A percentile compares a stretch with the other conserved stretches of the same genome.
Evolutionary conservation across 2,888 invertebrate species (phyloP).

Genomic region (Atherix ibis): DNA sequence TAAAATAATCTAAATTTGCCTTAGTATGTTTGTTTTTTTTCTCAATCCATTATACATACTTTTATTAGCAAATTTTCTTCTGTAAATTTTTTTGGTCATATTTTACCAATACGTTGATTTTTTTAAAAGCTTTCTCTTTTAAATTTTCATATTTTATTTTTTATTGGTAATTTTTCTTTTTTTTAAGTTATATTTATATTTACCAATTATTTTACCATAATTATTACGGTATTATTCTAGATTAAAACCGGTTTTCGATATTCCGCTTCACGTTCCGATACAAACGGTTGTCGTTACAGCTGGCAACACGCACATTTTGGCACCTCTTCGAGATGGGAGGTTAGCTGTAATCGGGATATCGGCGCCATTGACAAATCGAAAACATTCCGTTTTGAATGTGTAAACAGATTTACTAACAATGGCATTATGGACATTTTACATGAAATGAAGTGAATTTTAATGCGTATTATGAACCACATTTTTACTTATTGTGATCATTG

Average conservation of each 20-base stretch:
- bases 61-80: too few relatives aligned
- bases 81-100: too few relatives aligned
- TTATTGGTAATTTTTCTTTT: not conserved
- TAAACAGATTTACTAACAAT: too few relatives aligned
- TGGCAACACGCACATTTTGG: slow-evolving; percentile 40
- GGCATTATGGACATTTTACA: too few relatives aligned
- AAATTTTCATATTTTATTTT: slow-evolving; percentile 4
- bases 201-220: slow-evolving; percentile 2
- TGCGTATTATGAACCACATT: too few relatives aligned
- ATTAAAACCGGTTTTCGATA: slow-evolving; percentile 35
- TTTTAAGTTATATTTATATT: not conserved
- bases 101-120: too few relatives aligned
- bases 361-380: slow-evolving; percentile 24
- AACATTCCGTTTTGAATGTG: slow-evolving; percentile 31
- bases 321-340: slow-evolving; percentile 40
- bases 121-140: too few relatives aligned
- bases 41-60: too few relatives aligned
- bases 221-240: slow-evolving; percentile 23
- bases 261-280: slow-evolving; percentile 37
- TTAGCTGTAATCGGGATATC: slow-evolving; percentile 35
- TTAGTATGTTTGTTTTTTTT: too few relatives aligned
- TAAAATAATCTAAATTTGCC: too few relatives aligned
- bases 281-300: slow-evolving; percentile 36
- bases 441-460: too few relatives aligned
- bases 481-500: too few relatives aligned